Evolutionary conservation across 2,113 vertebrate genomes (phyloP).

Genomic region (Hylia prasina): DNA sequence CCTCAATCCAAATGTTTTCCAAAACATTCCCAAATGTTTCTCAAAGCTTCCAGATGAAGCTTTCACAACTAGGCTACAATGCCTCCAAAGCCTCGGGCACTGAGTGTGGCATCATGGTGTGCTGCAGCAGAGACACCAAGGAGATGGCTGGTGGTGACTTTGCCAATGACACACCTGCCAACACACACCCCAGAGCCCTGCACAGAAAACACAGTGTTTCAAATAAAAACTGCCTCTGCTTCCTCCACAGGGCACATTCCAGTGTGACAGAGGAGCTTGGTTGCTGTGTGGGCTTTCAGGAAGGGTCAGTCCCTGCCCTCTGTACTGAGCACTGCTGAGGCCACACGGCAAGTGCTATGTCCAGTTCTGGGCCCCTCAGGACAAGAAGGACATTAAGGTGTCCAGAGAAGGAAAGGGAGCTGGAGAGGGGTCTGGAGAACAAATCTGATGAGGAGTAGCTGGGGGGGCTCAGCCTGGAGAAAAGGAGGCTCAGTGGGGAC

Average conservation of each 20-base stretch:
- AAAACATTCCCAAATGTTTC: slow-evolving; percentile 53
- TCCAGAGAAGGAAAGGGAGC: not conserved
- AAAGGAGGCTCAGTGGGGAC: not conserved
- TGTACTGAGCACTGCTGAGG: not conserved
- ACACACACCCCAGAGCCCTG: not conserved
- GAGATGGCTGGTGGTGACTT: not conserved
- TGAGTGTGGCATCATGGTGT: rapidly evolving
- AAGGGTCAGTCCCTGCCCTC: not conserved
- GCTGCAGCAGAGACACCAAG: rapidly evolving
- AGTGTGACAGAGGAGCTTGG: rapidly evolving
- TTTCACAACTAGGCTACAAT: not conserved
- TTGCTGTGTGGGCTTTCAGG: rapidly evolving
- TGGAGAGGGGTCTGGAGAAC: not conserved
- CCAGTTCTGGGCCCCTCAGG: not conserved
- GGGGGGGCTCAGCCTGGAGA: not conserved
- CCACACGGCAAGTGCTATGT: not conserved
- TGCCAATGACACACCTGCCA: not conserved
- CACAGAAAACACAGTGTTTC: not conserved
- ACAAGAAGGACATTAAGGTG: not conserved
- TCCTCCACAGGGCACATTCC: not conserved
- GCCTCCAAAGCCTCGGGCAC: not conserved
- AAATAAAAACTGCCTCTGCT: not conserved
- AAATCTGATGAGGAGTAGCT: not conserved
- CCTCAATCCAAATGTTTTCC: slow-evolving; percentile 11
- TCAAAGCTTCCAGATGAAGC: slow-evolving; percentile 34